Evolutionary conservation across 2,113 vertebrate species (phyloP).

Genomic region (Ceuthmochares aereus): DNA sequence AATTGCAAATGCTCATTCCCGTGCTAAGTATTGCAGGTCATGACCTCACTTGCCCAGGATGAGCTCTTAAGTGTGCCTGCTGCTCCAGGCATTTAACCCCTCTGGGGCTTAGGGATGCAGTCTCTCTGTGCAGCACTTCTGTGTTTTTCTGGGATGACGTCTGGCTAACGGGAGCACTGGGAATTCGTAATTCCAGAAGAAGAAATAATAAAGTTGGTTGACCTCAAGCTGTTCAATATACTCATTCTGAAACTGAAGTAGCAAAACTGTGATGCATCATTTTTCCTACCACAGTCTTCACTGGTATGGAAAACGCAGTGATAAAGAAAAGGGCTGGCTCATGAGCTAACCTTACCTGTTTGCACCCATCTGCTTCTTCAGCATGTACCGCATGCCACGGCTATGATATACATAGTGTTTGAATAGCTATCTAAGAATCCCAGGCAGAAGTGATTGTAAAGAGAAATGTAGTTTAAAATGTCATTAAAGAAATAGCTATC

Average conservation of each 20-base stretch:
- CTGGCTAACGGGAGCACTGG: not conserved
- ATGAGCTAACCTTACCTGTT: not conserved
- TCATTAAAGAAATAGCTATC: constrained; percentile 42
- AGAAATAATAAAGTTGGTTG: constrained; percentile 3
- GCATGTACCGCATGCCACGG: not conserved
- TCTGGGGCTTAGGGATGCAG: not conserved
- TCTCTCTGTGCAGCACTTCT: not conserved
- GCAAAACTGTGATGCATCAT: not conserved
- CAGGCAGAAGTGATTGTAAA: constrained; percentile 28
- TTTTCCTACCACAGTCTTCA: constrained; percentile 42
- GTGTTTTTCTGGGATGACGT: not conserved
- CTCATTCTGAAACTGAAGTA: constrained; percentile 26
- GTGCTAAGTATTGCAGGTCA: not conserved
- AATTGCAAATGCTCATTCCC: not conserved
- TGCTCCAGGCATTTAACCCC: rapidly evolving
- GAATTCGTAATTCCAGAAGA: not conserved
- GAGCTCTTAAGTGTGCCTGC: rapidly evolving
- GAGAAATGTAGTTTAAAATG: constrained; percentile 35
- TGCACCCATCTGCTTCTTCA: not conserved
- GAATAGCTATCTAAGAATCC: not conserved
- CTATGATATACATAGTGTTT: not conserved
- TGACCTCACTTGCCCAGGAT: not conserved
- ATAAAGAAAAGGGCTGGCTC: not conserved
- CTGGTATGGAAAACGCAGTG: constrained; percentile 2
- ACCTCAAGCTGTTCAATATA: not conserved